Base-by-base conservation (phyloP, 2,797 vertebrate genomes). In the Pteropus rufus region DNA sequence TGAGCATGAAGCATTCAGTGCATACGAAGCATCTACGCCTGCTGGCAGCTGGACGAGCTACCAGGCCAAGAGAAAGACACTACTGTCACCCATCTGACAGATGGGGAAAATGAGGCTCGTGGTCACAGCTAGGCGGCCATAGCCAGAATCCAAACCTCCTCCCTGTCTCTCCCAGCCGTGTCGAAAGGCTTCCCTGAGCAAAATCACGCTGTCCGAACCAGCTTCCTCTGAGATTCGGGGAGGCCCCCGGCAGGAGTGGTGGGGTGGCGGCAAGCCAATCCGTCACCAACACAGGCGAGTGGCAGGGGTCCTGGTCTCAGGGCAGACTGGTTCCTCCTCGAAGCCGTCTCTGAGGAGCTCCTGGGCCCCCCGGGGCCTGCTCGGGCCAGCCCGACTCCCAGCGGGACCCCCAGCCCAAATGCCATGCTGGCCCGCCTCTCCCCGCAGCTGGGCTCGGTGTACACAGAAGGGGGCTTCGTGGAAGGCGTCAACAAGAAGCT, bases 381-480 rank as follows among this genome's bases (percentile, higher is more conserved):
- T n/a, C 1, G 10, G 29, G 16, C 8, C 7, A 9, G 26, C 14
- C 18, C 10, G 23, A 2, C 1, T 7, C 58, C 83, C 0, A 0
- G 0, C 4, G 5, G 2, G 67, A 23, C 12, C 2, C 18, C 26
- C 67, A 2, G 49, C 58, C 41, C 0, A 16, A 34, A 36, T 36
- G n/a, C 58, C n/a, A 18, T 65, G 19, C 29, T 39, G 34, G 56
- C 31, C 0, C 0, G 0, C 19, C 2, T 64, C n/a, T 60, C 31
- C 41, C 12, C 34, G 1, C 46, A 99, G 99, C 98, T 99, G 76
- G 99, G 99, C 0, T 96, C 98, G 0, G 99, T 99, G 85, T 24
- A 91, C 97, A 99, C 99, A 0, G 99, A 99, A 97, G 99, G 99
- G 0, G 99, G 99, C 46, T 98, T 99, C 95, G 99, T 99, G 86